Base-by-base conservation (phyloP, 2,888 invertebrate species). In the Dynastes maya region DNA sequence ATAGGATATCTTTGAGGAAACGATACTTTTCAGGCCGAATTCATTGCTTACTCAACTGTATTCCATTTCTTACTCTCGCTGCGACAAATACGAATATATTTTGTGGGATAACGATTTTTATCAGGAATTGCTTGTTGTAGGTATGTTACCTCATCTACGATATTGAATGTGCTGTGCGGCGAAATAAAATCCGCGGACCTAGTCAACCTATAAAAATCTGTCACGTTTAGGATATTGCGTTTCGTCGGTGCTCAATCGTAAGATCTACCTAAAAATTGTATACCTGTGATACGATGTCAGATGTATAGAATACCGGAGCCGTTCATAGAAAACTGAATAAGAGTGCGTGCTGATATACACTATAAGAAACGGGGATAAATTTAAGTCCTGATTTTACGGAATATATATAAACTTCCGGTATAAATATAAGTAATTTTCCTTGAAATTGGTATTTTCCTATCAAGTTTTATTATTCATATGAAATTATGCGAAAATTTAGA, bases 141-240 rank as follows among this genome's bases (percentile, higher is more conserved):
- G 45, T 45, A 55, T 22, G 22, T 16, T 22, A 8, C 22, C 16
- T 22, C 55, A 9, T 55, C 55, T 55, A 6, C 22, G 22, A 55
- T 22, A 55, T 55, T 55, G 22, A 55, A 55, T 55, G 22, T 22
- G 4, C n/a, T 22, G n/a, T 16, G 22, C 22, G 16, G 16, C 55
- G 55, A 22, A 16, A 27, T 55, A 55, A 55, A 22, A 55, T 55
- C 22, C 22, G 16, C 55, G 16, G 8, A 22, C 16, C 55, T 55
- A 22, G 65, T 22, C 11, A 65, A 65, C 45, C 65, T 16, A 65
- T 65, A 45, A 65, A 65, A 65, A 65, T 65, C 65, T 65, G 65
- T 65, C 65, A 65, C 45, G 65, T 65, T 65, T 65, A 65, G 65
- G 45, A 65, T 65, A 65, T 65, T 65, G 65, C 65, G 16, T 45